A percentile compares a stretch with the other conserved stretches of the same genome.
Conservation (phyloP, 2,797 vertebrate genomes). For the Lacerta viridis region DNA sequence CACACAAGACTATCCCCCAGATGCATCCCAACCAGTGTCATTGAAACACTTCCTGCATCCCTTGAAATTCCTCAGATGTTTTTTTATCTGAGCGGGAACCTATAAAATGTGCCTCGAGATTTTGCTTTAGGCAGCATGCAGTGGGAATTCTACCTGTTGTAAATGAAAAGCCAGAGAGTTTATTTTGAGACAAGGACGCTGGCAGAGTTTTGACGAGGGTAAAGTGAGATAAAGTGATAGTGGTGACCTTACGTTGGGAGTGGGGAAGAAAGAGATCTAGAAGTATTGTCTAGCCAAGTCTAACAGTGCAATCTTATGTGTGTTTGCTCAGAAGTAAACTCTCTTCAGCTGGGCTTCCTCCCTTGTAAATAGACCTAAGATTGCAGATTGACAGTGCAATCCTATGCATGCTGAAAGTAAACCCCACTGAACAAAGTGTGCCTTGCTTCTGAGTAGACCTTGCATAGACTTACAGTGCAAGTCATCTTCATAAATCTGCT, state of each 20-base stretch:
- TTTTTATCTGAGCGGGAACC: not conserved
- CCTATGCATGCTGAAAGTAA: not conserved
- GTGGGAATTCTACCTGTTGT: not conserved
- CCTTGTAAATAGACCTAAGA: not conserved
- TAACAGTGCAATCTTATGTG: not conserved
- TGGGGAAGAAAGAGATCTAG: too few species aligned
- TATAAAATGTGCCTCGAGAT: not conserved
- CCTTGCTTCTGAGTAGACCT: too few species aligned
- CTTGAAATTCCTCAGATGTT: not conserved
- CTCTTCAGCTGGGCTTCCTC: not conserved
- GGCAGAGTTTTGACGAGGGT: not conserved
- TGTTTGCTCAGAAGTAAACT: slow-evolving; percentile 7
- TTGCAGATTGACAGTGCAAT: not conserved
- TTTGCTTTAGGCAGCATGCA: not conserved
- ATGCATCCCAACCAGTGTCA: too few species aligned
- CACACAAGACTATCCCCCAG: too few species aligned
- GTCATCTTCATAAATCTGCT: too few species aligned
- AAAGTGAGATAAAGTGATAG: not conserved
- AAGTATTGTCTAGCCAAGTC: not conserved
- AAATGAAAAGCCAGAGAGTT: not conserved
- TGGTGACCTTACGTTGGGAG: not conserved
- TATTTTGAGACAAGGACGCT: not conserved
- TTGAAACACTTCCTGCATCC: not conserved
- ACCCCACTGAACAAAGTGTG: too few species aligned
- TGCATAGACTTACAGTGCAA: too few species aligned